These are phyloP conservation scores for Eumeta japonica DNA, from an alignment of 1,140 invertebrate species.

Conservation along the genomic window DNA sequence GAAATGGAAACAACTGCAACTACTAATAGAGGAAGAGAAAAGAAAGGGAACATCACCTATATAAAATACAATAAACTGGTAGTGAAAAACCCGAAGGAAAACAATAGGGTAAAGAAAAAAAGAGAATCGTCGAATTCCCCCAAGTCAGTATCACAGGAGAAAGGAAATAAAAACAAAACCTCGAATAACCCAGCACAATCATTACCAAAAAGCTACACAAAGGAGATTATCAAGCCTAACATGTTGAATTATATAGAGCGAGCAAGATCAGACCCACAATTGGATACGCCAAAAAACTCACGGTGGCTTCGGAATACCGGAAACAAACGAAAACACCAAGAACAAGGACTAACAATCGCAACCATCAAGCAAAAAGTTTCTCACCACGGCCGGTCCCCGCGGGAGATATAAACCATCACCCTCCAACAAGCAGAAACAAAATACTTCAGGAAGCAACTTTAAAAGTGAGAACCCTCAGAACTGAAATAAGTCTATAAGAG, in stretches of 20 bases:
- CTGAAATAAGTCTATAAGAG: slow-evolving; percentile 17
- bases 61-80: slow-evolving; percentile 12
- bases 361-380: no score
- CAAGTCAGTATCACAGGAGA: no score
- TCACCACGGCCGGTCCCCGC: no score
- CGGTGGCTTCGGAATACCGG: neutral
- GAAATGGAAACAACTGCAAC: slow-evolving; percentile 10
- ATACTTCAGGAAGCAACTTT: slow-evolving; percentile 10
- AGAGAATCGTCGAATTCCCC: slow-evolving; percentile 1
- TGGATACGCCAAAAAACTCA: slow-evolving; percentile 11
- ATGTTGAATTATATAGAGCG: slow-evolving; percentile 11
- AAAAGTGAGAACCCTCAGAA: slow-evolving; percentile 17
- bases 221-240: slow-evolving; percentile 12
- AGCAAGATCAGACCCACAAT: slow-evolving; percentile 8
- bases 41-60: slow-evolving; percentile 3
- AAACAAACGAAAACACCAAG: slow-evolving; percentile 7
- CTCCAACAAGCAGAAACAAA: slow-evolving; percentile 7
- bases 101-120: slow-evolving; percentile 3
- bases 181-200: slow-evolving; percentile 7
- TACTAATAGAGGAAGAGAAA: slow-evolving; percentile 11
- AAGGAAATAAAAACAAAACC: slow-evolving; percentile 8
- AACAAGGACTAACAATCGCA: slow-evolving; percentile 8
- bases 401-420: no score
- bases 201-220: slow-evolving; percentile 5
- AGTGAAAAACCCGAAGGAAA: slow-evolving; percentile 6